Evolutionary conservation across 2,113 vertebrate species (phyloP).

Genomic region (Xiphorhynchus elegans): DNA sequence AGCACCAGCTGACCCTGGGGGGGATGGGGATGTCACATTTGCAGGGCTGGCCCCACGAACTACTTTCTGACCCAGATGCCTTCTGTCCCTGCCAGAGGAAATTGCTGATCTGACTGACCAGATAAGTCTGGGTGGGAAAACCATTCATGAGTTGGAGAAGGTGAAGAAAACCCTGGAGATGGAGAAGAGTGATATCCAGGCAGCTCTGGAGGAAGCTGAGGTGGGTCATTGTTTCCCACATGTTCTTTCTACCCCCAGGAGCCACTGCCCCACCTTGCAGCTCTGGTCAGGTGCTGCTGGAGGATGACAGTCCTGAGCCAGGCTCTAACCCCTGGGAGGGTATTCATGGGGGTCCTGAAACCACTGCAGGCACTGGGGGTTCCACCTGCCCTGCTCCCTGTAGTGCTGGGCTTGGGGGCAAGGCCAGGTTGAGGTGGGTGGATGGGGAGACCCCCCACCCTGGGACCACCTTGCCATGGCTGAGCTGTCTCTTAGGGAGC

Average conservation of each 20-base stretch:
- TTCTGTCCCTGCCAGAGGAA: constrained; percentile 80
- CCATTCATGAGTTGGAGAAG: constrained; percentile 93
- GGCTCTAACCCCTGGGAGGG: background rate
- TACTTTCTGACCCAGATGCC: background rate
- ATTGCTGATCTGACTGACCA: constrained; percentile 92
- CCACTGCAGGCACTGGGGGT: background rate
- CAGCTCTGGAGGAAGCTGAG: constrained; percentile 92
- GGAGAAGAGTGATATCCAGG: constrained; percentile 91
- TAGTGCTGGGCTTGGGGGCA: background rate
- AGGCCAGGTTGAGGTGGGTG: background rate
- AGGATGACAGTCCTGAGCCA: background rate
- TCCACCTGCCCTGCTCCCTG: background rate
- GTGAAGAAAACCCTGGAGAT: constrained; percentile 88
- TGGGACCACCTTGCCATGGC: background rate
- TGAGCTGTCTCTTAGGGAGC: constrained; percentile 77
- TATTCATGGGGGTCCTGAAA: background rate
- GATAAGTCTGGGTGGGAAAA: constrained; percentile 87
- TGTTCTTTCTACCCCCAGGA: background rate
- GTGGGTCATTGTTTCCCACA: constrained; percentile 50
- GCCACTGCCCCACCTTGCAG: background rate
- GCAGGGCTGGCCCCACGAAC: fast-evolving
- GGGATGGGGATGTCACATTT: fast-evolving
- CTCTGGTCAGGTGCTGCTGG: background rate
- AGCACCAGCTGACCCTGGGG: background rate
- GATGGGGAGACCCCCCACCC: too few relatives aligned